Evolutionary conservation across 2,113 vertebrate genomes (phyloP), one percentile per base, ranked within the genome.

Genomic region (Porphyrio hochstetteri): DNA sequence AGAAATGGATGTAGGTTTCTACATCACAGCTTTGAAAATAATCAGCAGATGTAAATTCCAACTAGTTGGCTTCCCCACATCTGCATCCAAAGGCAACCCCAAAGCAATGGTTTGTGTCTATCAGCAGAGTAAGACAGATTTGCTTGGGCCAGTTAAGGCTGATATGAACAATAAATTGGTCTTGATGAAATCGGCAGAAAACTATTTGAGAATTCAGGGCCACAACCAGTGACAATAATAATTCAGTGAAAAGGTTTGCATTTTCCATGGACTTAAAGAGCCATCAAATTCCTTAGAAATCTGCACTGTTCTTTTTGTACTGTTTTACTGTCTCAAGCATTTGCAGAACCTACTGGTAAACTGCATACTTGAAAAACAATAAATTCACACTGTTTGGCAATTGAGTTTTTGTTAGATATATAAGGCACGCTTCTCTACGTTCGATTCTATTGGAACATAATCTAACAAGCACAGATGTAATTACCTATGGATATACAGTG

Each of bases 401-500:
- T 79, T 67, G 74, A 80, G 28, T 5, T 91, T 93, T 83, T 87
- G 56, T 64, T 57, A 56, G 25, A 23, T 36, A 15, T 52, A 76
- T 63, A 95, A 55, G 44, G 52, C 38, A 75, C 15, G 4, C 64
- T 82, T 82, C 88, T 68, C 78, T 75, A 57, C 61, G 90, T 14
- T 67, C 71, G 72, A 87, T 90, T 94, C 79, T 70, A 75, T 48
- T 55, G 67, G 86, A 93, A 86, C 33, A 17, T 40, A 91, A 60
- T 89, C 79, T 81, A 91, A 92, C 50, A 72, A 85, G 50, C 77
- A 91, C 23, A 70, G 69, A 90, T 92, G 76, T 80, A 92, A 96
- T 92, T 96, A 97, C 96, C 96, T 84, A 96, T 96, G 93, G 95
- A 96, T 96, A 96, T 96, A 96, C 91, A 97, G 96, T 89, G 85